These are phyloP conservation scores for Cyprinodon diabolis DNA, from an alignment of 2,797 vertebrate species.

Conservation along the genomic window DNA sequence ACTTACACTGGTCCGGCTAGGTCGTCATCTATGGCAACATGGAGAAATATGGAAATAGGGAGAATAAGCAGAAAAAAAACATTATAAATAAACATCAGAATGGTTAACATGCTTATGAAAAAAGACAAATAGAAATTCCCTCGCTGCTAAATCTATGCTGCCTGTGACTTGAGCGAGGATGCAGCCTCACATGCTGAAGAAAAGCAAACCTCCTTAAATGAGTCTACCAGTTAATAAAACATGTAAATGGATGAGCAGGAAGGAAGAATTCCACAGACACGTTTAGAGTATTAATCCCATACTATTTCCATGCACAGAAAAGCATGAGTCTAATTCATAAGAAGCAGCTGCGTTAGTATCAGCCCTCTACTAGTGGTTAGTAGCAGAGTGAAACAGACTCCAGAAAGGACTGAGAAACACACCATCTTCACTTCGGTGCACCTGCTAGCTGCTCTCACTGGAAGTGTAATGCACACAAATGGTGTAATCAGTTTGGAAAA, in stretches of 20 bases:
- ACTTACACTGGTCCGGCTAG: conserved; percentile 97
- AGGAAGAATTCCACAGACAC: conserved; percentile 21
- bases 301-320: conserved; percentile 63
- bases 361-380: conserved; percentile 15
- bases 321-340: conserved; percentile 39
- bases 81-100: conserved; percentile 31
- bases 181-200: conserved; percentile 37
- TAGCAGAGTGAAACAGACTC: conserved; percentile 18
- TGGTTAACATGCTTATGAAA: conserved; percentile 33
- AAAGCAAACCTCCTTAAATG: conserved; percentile 24
- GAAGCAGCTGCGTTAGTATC: conserved; percentile 34
- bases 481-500: conserved; percentile 2
- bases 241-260: conserved; percentile 18
- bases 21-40: conserved; percentile 89
- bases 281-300: conserved; percentile 10
- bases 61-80: conserved; percentile 39
- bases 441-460: conserved; percentile 10
- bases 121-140: conserved; percentile 3
- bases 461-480: conserved; percentile 26
- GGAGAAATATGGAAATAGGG: conserved; percentile 74
- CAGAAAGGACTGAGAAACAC: conserved; percentile 8
- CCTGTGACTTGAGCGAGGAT: conserved; percentile 35
- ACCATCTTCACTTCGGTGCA: conserved; percentile 6
- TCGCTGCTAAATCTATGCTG: background rate
- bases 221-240: conserved; percentile 36